Evolutionary conservation across 2,888 invertebrate genomes (phyloP), one percentile per base, ranked within the genome.

Genomic region (Galeruca laticollis): DNA sequence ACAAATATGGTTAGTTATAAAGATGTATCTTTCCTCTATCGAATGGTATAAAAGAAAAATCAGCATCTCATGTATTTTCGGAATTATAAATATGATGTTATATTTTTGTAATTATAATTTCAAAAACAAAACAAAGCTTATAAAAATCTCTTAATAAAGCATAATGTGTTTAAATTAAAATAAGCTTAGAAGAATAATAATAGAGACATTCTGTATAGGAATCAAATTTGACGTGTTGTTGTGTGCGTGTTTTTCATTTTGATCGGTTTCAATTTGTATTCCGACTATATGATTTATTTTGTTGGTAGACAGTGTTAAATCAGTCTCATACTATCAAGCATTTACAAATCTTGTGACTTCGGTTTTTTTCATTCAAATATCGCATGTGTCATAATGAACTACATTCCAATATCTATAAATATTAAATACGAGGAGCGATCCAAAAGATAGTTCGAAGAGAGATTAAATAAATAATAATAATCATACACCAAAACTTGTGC

Each of bases 211-310:
- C 35, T 49, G 54, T 59, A 18, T 65, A 21, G 33, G 57, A 65
- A 65, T 47, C 43, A 35, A 43, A 40, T 47, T 57, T 65, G 65
- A 65, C 65, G 35, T 31, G 54, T 54, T 31, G 54, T 49, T 49
- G 65, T 65, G 65, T 57, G 65, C 54, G 54, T 65, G 47, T 49
- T 65, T 65, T 65, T 65, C 65, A 49, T 54, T 65, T 65, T 65
- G 65, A 65, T 65, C 65, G 65, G 59, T 65, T 59, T 65, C 65
- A 59, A 65, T 65, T 65, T 65, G 65, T 65, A 47, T 49, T 57
- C 40, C 31, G 35, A 59, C 43, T 31, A 65, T 65, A 57, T 59
- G 57, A 57, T 65, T 65, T 62, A 20, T 35, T 31, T 21, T 31
- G 52, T 49, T 20, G 21, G 26, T 54, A 54, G 65, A 65, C 49